These are phyloP conservation scores for Mandrillus leucophaeus DNA, from an alignment of 2,113 vertebrate species.

Conservation along the genomic window DNA sequence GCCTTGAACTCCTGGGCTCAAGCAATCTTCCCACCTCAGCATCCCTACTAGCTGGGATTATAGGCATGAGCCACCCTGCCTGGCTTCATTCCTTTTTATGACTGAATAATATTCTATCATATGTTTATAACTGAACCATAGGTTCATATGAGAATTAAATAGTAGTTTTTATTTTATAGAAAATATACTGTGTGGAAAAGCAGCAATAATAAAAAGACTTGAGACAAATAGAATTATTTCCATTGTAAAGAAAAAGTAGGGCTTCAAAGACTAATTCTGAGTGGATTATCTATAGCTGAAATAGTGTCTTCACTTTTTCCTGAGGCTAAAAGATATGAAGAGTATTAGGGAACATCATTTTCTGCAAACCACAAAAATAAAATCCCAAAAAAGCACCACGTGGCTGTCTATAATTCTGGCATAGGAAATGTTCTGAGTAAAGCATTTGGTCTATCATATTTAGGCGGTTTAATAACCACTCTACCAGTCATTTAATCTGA, in stretches of 20 bases:
- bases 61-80: neutral
- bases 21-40: neutral
- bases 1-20: neutral
- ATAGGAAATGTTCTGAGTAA: neutral
- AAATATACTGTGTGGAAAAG: conserved; percentile 31
- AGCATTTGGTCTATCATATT: neutral
- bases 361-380: conserved; percentile 25
- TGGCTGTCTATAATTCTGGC: neutral
- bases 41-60: neutral
- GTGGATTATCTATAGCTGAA: conserved; percentile 15
- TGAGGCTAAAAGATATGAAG: conserved; percentile 31
- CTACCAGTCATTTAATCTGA: neutral
- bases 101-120: conserved; percentile 19
- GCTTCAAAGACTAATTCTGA: conserved; percentile 46
- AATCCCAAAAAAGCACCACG: neutral
- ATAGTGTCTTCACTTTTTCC: neutral
- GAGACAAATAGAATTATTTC: conserved; percentile 34
- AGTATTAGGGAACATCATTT: neutral
- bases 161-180: conserved; percentile 40
- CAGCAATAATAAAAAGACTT: neutral
- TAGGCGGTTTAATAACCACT: neutral
- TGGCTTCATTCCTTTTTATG: neutral
- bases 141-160: conserved; percentile 3
- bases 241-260: neutral
- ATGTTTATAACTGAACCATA: neutral